These are phyloP conservation scores for Drosophila prolongata DNA, from an alignment of 2,888 invertebrate genomes.

Conservation along the genomic window DNA sequence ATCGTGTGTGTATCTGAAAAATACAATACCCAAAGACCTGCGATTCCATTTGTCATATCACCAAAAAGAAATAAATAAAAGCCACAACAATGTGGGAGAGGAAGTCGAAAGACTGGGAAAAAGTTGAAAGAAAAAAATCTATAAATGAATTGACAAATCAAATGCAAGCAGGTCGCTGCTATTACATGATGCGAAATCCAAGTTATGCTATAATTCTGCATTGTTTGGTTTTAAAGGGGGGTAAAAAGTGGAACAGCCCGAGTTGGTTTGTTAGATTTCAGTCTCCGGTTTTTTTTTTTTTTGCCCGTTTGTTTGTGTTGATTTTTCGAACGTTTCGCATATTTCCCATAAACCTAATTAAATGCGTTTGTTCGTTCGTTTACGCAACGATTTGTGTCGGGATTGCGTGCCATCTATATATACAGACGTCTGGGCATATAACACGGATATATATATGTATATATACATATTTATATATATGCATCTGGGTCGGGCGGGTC, in stretches of 20 bases:
- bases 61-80: neutral
- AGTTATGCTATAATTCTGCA: conserved; percentile 79
- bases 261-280: conserved; percentile 21
- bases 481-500: conserved; percentile 46
- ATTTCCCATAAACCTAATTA: conserved; percentile 78
- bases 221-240: conserved; percentile 44
- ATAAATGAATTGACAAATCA: conserved; percentile 77
- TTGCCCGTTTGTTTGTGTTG: conserved; percentile 23
- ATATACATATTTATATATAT: conserved; percentile 6
- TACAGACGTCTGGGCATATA: conserved; percentile 13
- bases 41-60: conserved; percentile 7
- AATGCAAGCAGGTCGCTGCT: conserved; percentile 55
- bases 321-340: conserved; percentile 64
- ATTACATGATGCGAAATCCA: conserved; percentile 75
- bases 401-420: conserved; percentile 39
- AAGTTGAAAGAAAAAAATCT: conserved; percentile 47
- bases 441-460: neutral
- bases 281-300: conserved; percentile 15
- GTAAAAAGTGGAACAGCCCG: conserved; percentile 14
- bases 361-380: conserved; percentile 61
- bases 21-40: neutral
- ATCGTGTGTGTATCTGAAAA: conserved; percentile 13
- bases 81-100: conserved; percentile 4
- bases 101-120: conserved; percentile 16
- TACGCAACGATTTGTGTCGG: conserved; percentile 71